phyloP scores from a whole-genome alignment of 2,888 invertebrate species.

The Watsonalla binaria region DNA sequence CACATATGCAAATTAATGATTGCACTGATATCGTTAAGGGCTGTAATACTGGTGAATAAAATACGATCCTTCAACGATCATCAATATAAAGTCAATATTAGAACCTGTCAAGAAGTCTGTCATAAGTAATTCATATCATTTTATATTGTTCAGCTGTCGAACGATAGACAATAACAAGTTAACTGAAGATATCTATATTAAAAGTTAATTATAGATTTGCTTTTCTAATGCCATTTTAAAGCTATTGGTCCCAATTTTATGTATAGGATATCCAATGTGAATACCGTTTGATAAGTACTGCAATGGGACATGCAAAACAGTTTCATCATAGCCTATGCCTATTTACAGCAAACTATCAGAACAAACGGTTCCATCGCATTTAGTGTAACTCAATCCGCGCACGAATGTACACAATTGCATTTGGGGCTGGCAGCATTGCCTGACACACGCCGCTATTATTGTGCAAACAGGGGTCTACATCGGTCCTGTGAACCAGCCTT shows the following conservation, averaged over 20 bases:
- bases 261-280: too few relatives aligned
- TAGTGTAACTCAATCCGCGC: conserved; percentile 71
- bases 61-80: background rate
- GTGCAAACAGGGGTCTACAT: conserved; percentile 60
- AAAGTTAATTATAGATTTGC: too few relatives aligned
- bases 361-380: conserved; percentile 64
- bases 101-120: too few relatives aligned
- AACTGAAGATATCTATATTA: too few relatives aligned
- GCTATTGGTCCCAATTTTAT: too few relatives aligned
- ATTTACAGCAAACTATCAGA: conserved; percentile 1
- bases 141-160: too few relatives aligned
- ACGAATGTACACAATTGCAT: conserved; percentile 75
- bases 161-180: too few relatives aligned
- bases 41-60: background rate
- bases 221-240: too few relatives aligned
- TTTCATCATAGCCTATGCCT: background rate
- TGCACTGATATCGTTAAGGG: background rate
- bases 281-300: too few relatives aligned
- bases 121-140: too few relatives aligned
- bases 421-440: conserved; percentile 70
- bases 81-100: too few relatives aligned
- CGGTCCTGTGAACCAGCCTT: conserved; percentile 41
- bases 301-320: too few relatives aligned
- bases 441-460: conserved; percentile 57
- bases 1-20: conserved; percentile 34